These are phyloP conservation scores for Ditylenchus weischeri DNA, from an alignment of 2,888 invertebrate genomes.

Conservation along the genomic window DNA sequence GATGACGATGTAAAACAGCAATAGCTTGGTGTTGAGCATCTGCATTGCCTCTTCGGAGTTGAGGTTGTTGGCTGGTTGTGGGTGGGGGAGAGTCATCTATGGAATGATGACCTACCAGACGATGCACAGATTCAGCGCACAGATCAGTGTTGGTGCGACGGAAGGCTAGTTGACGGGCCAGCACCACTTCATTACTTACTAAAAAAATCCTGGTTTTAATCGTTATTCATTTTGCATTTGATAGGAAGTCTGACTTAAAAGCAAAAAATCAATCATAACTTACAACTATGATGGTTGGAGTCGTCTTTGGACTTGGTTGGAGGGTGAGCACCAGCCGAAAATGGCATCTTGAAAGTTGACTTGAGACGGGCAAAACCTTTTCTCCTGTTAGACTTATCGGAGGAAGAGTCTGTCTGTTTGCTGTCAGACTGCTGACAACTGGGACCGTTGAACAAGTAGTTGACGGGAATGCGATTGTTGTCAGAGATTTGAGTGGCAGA, in stretches of 20 bases:
- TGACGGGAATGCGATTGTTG: not conserved
- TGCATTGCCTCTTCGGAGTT: not conserved
- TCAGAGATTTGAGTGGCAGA: not conserved
- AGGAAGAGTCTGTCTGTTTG: too few relatives aligned
- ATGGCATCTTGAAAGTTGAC: conserved; percentile 11
- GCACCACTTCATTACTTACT: conserved; percentile 31
- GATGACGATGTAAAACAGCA: not conserved
- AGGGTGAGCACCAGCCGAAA: conserved; percentile 1
- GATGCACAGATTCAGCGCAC: conserved; percentile 23
- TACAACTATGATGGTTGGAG: conserved; percentile 7
- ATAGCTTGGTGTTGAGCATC: conserved; percentile 11
- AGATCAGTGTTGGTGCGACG: conserved; percentile 45
- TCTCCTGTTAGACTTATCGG: not conserved
- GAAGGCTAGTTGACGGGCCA: conserved; percentile 39
- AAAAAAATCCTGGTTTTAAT: conserved; percentile 7
- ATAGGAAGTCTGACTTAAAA: not conserved
- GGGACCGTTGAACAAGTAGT: not conserved
- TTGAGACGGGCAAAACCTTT: conserved; percentile 15
- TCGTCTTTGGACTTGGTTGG: conserved; percentile 10
- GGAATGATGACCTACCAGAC: conserved; percentile 11
- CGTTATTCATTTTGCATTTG: not conserved
- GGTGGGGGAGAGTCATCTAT: conserved; percentile 19
- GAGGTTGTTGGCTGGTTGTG: not conserved
- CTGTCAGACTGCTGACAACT: not conserved
- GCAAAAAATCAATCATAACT: not conserved